These are phyloP conservation scores for Aspidapion aeneum DNA, from an alignment of 2,888 invertebrate species.

Conservation along the genomic window DNA sequence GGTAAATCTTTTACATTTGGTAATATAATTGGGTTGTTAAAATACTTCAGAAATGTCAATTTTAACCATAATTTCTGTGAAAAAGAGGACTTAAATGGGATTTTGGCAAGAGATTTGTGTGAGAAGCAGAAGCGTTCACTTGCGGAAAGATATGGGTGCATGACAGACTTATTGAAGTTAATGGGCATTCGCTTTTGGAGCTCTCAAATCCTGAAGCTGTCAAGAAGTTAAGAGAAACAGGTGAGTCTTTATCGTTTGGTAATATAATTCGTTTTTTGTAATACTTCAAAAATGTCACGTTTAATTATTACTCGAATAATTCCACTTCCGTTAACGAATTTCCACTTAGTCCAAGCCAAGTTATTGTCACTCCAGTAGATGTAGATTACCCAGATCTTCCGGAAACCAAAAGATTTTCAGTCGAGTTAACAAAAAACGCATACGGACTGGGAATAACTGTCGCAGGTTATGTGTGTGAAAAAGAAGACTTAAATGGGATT, in stretches of 20 bases:
- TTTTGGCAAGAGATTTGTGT: conserved; percentile 92
- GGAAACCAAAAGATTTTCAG: conserved; percentile 80
- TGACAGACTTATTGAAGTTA: conserved; percentile 90
- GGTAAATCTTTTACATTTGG: too few species aligned
- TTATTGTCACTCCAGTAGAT: conserved; percentile 36
- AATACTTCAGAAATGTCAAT: conserved; percentile 38
- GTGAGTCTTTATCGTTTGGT: too few species aligned
- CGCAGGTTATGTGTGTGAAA: conserved; percentile 82
- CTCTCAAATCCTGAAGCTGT: conserved; percentile 95
- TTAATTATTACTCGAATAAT: conserved; percentile 65
- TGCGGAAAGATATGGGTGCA: conserved; percentile 85
- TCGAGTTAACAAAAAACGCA: conserved; percentile 77
- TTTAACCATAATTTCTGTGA: conserved; percentile 85
- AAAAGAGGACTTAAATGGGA: conserved; percentile 91
- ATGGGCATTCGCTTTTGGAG: conserved; percentile 78
- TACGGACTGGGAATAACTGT: conserved; percentile 58
- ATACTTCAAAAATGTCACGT: conserved; percentile 38
- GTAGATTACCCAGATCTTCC: conserved; percentile 48
- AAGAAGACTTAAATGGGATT: conserved; percentile 92
- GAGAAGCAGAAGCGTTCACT: conserved; percentile 81
- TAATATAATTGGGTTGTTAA: too few species aligned
- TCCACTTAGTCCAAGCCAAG: conserved; percentile 35
- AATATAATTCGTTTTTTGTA: too few species aligned
- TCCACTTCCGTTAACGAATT: conserved; percentile 16
- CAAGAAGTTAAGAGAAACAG: conserved; percentile 91